Base-by-base conservation (phyloP, 2,888 invertebrate species). In the Bembecia ichneumoniformis region DNA sequence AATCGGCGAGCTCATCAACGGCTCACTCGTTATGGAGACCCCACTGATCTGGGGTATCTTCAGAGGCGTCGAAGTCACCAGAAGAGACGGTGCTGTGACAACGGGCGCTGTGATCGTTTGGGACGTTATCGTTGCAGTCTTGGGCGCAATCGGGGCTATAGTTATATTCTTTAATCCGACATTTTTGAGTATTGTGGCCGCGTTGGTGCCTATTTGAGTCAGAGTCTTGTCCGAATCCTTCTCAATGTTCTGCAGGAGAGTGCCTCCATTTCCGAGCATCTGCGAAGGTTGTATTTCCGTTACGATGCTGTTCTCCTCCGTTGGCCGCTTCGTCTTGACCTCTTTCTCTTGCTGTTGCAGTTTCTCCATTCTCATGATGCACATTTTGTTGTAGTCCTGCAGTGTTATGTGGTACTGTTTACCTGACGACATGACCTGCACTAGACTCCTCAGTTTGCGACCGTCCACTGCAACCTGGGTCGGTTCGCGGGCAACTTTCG, bases 381-480 rank as follows among this genome's bases (percentile, higher is more conserved):
- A 93, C 93, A 93, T 93, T 57, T 93, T 92, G 74, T 93, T 94
- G 76, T 93, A 94, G 64, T 94, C 94, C 47, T 92, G 91, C 35
- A 94, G 88, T 3, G 93, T 93, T 60, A 94, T 91, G 69, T 94
- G 93, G 74, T 92, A 94, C 0, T 94, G 91, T 64, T 92, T 92
- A n/a, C 94, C 94, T 0, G 93, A 91, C 0, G 93, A 92, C 67
- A 92, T 91, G 1, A 93, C 92, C 63, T 93, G 92, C n/a, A 93
- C 91, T 16, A 92, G 78, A 51, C 91, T 91, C 3, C 90, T 90
- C 56, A 91, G 73, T 43, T 83, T 82, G 47, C 89, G 87, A 0
- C 89, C 91, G 64, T 89, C 90, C 1, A 87, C 90, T 0, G 88
- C 91, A 57, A 89, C 78, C 59, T 90, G 90, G 0, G 89, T 79